Conservation (phyloP, 1,140 invertebrate species). For the Hyles vespertilio region DNA sequence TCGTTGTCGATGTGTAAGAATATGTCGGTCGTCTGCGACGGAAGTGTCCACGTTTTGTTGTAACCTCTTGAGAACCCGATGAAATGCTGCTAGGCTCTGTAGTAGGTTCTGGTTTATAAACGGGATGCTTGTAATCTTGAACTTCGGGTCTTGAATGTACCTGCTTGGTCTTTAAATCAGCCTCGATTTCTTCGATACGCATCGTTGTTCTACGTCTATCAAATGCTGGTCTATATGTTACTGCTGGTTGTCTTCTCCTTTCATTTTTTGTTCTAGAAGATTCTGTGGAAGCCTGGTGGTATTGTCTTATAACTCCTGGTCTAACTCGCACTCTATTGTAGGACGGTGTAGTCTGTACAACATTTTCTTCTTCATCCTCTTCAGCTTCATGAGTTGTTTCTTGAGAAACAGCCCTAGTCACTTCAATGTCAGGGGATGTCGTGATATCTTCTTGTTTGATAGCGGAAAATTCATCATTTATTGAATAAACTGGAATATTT, state of each 20-base stretch:
- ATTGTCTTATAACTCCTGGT: conserved; percentile 59
- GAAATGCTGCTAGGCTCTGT: conserved; percentile 37
- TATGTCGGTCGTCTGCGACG: conserved; percentile 48
- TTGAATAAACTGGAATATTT: conserved; percentile 29
- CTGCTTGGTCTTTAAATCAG: conserved; percentile 70
- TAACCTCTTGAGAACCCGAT: conserved; percentile 31
- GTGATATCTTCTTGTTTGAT: conserved; percentile 34
- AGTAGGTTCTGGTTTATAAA: conserved; percentile 61
- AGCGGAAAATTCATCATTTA: conserved; percentile 25
- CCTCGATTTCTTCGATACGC: conserved; percentile 74
- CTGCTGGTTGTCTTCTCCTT: conserved; percentile 49
- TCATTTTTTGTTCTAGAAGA: conserved; percentile 44
- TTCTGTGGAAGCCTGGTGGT: conserved; percentile 57
- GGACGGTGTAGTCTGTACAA: conserved; percentile 62
- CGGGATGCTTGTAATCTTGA: conserved; percentile 58
- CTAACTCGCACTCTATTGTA: conserved; percentile 65
- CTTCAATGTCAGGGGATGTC: conserved; percentile 30
- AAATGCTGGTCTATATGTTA: conserved; percentile 69
- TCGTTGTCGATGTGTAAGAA: conserved; percentile 45
- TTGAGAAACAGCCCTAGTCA: conserved; percentile 29
- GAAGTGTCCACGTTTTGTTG: conserved; percentile 51
- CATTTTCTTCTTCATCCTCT: conserved; percentile 51
- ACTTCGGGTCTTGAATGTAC: conserved; percentile 52
- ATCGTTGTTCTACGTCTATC: conserved; percentile 68
- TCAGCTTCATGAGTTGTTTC: conserved; percentile 33